phyloP scores from a whole-genome alignment of 2,113 vertebrate genomes.

The Lichenostomus cassidix region DNA sequence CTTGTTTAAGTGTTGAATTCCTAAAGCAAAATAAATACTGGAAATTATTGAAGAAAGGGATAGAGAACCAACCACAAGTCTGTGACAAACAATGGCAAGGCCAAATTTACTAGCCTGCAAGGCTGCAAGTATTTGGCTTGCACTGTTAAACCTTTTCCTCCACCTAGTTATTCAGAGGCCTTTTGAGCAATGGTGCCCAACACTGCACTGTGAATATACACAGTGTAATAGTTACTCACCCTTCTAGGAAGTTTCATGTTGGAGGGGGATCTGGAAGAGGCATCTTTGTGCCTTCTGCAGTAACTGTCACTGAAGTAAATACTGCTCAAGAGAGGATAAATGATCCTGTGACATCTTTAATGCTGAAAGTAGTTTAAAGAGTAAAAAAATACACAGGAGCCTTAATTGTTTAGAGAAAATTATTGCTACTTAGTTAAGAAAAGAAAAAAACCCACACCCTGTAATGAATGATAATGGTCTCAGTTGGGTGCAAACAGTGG shows the following conservation, averaged over 20 bases:
- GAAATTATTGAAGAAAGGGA: neutral
- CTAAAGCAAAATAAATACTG: neutral
- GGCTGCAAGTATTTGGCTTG: neutral
- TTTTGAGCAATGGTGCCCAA: neutral
- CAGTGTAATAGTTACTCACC: neutral
- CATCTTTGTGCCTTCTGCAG: neutral
- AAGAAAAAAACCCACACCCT: neutral
- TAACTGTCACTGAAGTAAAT: conserved; percentile 6
- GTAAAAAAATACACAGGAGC: neutral
- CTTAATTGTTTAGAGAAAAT: conserved; percentile 49
- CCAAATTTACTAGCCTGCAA: neutral
- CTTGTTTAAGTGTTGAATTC: neutral
- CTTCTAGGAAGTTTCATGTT: neutral
- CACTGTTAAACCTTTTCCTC: neutral
- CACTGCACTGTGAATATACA: no score
- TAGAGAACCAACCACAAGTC: neutral
- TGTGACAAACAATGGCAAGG: neutral
- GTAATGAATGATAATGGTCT: conserved; percentile 49
- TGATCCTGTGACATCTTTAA: conserved; percentile 15
- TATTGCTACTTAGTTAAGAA: conserved; percentile 38
- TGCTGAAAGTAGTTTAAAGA: conserved; percentile 30
- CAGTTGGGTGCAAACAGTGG: conserved; percentile 23
- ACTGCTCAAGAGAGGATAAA: conserved; percentile 16
- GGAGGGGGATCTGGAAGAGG: neutral
- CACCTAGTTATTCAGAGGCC: neutral